Percentiles rank a stretch among this genome's conserved stretches.
Evolutionary conservation across 2,113 vertebrate genomes (phyloP).

Genomic region (Orthonyx spaldingii): DNA sequence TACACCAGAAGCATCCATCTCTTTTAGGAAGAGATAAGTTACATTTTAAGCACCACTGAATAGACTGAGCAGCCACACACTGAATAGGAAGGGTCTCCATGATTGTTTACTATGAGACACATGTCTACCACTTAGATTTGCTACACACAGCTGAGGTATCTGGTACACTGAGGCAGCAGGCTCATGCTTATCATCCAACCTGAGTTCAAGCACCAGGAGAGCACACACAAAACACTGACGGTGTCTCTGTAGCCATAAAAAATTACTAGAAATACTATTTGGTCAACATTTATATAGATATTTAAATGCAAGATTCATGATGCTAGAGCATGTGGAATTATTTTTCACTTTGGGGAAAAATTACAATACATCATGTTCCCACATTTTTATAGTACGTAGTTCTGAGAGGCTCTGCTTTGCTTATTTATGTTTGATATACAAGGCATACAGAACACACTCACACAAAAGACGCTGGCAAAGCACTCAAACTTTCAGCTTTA

Average conservation of each 20-base stretch:
- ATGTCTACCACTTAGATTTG: not conserved
- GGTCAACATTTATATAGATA: not conserved
- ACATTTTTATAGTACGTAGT: not conserved
- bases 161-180: not conserved
- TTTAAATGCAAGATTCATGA: not conserved
- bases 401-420: not conserved
- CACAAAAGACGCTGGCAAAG: not conserved
- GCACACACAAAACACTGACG: not conserved
- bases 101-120: not conserved
- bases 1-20: not conserved
- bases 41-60: not conserved
- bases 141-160: not conserved
- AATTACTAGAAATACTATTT: not conserved
- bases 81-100: not conserved
- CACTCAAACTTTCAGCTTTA: not conserved
- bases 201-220: not conserved
- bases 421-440: not conserved
- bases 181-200: not conserved
- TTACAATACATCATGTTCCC: not conserved
- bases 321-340: not conserved
- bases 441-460: not conserved
- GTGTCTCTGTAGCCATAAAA: not conserved
- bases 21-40: not conserved
- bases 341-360: not conserved
- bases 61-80: not conserved